phyloP scores from a whole-genome alignment of 2,113 vertebrate species.

The Canis aureus region DNA sequence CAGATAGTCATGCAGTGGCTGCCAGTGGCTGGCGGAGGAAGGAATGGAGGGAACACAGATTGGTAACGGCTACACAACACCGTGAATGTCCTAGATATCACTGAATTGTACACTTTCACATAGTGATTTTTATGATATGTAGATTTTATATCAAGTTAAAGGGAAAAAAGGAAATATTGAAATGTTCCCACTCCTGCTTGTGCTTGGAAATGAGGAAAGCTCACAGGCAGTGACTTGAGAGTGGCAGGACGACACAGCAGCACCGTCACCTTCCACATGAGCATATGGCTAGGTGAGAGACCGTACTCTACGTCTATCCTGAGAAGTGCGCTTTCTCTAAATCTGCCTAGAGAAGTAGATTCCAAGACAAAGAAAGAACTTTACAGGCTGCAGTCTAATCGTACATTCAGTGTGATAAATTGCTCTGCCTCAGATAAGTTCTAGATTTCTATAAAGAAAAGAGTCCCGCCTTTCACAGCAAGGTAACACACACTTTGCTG shows the following conservation, averaged over 20 bases:
- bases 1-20: rapidly evolving
- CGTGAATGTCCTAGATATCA: not conserved
- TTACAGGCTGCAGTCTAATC: not conserved
- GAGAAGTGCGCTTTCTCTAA: not conserved
- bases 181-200: not conserved
- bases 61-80: not conserved
- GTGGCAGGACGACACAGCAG: not conserved
- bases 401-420: not conserved
- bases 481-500: rapidly evolving
- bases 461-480: not conserved
- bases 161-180: not conserved
- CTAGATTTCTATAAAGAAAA: not conserved
- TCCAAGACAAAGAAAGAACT: not conserved
- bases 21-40: not conserved
- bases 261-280: not conserved
- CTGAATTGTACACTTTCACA: rapidly evolving
- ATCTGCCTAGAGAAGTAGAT: not conserved
- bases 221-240: not conserved
- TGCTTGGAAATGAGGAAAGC: not conserved
- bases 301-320: not conserved
- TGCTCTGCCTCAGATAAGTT: too few relatives aligned
- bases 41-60: not conserved
- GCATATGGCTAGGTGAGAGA: not conserved
- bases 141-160: not conserved
- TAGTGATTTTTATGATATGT: not conserved